Evolutionary conservation across 2,888 invertebrate genomes (phyloP).

Genomic region (Tenodera sinensis): DNA sequence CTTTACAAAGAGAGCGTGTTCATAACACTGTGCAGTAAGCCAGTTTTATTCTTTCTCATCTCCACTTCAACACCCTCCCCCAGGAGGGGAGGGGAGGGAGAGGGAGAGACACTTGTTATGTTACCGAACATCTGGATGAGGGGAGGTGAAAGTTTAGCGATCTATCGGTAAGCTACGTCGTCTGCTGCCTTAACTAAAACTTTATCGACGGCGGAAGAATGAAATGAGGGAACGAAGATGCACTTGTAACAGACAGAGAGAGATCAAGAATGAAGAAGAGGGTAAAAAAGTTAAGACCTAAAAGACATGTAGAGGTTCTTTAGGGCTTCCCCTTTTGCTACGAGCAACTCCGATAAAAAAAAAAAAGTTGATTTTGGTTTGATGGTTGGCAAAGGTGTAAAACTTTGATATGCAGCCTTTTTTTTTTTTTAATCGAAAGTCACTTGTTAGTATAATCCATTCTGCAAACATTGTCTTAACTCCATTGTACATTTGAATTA

Average conservation of each 20-base stretch:
- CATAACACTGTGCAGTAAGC: not conserved
- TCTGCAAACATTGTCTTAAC: no score
- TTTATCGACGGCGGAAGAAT: not conserved
- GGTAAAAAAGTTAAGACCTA: not conserved
- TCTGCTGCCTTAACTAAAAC: not conserved
- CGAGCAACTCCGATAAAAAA: no score
- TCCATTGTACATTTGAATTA: no score
- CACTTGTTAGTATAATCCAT: no score
- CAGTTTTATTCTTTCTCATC: not conserved
- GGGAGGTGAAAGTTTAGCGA: not conserved
- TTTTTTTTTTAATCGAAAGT: no score
- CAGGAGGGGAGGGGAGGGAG: no score
- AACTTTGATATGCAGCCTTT: no score
- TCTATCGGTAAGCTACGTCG: not conserved
- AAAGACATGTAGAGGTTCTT: not conserved
- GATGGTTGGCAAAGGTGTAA: no score
- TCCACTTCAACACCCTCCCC: not conserved
- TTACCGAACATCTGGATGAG: not conserved
- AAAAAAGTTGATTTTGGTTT: no score
- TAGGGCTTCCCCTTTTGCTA: not conserved
- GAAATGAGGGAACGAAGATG: not conserved
- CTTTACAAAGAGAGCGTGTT: not conserved
- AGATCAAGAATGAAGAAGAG: not conserved
- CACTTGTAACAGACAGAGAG: not conserved
- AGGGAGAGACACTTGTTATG: not conserved